These are phyloP conservation scores for Verasper variegatus DNA, from an alignment of 2,113 vertebrate species.

Conservation along the genomic window DNA sequence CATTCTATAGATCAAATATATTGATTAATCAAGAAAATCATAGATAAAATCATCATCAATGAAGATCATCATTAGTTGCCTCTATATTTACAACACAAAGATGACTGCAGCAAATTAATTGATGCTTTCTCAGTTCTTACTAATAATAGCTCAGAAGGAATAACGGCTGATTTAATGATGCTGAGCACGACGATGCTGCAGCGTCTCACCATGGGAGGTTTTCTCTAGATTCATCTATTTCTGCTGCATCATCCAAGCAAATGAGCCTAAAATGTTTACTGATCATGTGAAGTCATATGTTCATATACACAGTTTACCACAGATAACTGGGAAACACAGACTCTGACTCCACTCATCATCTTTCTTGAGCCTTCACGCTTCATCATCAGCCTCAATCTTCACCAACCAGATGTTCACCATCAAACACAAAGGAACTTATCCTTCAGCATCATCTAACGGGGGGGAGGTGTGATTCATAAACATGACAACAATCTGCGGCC, in stretches of 20 bases:
- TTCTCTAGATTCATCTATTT: neutral
- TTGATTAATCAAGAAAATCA: neutral
- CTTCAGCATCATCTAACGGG: conserved; percentile 35
- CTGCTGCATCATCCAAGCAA: neutral
- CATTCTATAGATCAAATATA: neutral
- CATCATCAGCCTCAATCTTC: conserved; percentile 32
- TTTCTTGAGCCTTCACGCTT: conserved; percentile 12
- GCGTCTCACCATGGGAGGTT: neutral
- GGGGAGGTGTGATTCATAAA: conserved; percentile 51
- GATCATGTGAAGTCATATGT: neutral
- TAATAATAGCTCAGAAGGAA: neutral
- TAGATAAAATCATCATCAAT: neutral
- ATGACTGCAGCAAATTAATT: neutral
- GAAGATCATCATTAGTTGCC: neutral
- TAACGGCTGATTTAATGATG: neutral
- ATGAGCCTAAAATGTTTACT: neutral
- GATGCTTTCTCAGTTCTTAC: neutral
- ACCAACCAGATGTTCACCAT: conserved; percentile 54
- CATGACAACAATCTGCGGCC: conserved; percentile 51
- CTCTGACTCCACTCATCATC: conserved; percentile 20
- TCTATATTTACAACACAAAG: neutral
- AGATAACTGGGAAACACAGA: neutral
- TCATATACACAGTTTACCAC: neutral
- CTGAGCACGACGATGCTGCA: neutral
- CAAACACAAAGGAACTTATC: conserved; percentile 40